These are phyloP conservation scores for Marisa cornuarietis DNA, from an alignment of 1,140 invertebrate genomes.

Conservation along the genomic window DNA sequence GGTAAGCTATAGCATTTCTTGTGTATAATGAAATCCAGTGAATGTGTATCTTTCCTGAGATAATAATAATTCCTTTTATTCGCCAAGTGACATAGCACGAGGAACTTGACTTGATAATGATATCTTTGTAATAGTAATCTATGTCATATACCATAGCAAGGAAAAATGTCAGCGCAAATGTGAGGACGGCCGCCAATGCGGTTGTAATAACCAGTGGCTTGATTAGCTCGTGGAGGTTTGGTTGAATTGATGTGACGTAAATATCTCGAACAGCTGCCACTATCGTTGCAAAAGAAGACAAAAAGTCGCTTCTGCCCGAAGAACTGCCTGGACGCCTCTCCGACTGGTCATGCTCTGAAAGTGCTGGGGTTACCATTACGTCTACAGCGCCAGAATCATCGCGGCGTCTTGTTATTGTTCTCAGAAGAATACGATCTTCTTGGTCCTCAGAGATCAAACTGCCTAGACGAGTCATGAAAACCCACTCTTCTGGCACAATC, in stretches of 20 bases:
- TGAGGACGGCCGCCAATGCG: conserved; percentile 1
- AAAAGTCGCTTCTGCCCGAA: background rate
- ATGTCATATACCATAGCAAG: background rate
- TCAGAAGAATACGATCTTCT: conserved; percentile 6
- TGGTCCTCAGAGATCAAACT: conserved; percentile 13
- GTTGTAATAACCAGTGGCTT: conserved; percentile 8
- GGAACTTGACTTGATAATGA: too few relatives aligned
- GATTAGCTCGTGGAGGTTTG: conserved; percentile 18
- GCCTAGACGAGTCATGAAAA: conserved; percentile 18
- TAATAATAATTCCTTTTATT: too few relatives aligned
- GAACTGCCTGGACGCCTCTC: too few relatives aligned
- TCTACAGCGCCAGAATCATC: background rate
- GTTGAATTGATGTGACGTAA: conserved; percentile 17
- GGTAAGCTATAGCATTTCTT: too few relatives aligned
- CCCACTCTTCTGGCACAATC: conserved; percentile 15
- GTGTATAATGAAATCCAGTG: background rate
- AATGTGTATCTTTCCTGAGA: background rate
- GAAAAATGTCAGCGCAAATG: background rate
- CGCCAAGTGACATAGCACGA: too few relatives aligned
- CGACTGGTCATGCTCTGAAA: background rate
- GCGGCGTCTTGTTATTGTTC: background rate
- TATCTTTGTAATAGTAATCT: background rate
- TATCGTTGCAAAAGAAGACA: conserved; percentile 11
- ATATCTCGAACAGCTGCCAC: conserved; percentile 11
- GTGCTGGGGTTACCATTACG: conserved; percentile 6